These are phyloP conservation scores for Trissolcus basalis DNA, from an alignment of 1,140 invertebrate genomes.

Conservation along the genomic window DNA sequence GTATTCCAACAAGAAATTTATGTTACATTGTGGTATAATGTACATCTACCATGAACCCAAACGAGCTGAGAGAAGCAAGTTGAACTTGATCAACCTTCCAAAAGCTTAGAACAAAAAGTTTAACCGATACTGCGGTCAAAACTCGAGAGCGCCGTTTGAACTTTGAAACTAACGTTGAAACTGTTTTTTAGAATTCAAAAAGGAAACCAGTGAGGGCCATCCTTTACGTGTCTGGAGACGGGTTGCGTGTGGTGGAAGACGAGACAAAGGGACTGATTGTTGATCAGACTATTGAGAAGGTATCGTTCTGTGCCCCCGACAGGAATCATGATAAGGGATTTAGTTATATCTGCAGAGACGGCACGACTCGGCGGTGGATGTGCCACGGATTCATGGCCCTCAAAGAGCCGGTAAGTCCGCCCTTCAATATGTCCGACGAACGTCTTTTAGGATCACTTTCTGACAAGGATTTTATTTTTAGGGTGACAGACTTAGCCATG, in stretches of 20 bases:
- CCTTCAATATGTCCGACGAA: too few relatives aligned
- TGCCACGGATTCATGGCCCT: constrained; percentile 98
- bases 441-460: too few relatives aligned
- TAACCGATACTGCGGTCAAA: too few relatives aligned
- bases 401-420: constrained; percentile 95
- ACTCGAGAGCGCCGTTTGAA: too few relatives aligned
- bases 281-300: constrained; percentile 99
- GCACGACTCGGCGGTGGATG: constrained; percentile 95
- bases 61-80: too few relatives aligned
- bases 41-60: too few relatives aligned
- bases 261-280: constrained; percentile 99
- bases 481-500: constrained; percentile 98
- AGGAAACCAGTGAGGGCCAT: constrained; percentile 91
- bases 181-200: constrained; percentile 84
- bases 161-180: too few relatives aligned
- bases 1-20: too few relatives aligned
- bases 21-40: too few relatives aligned
- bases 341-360: constrained; percentile 93
- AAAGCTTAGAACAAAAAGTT: too few relatives aligned
- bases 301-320: constrained; percentile 99
- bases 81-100: neutral
- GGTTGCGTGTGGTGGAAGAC: constrained; percentile 97
- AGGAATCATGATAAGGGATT: constrained; percentile 98
- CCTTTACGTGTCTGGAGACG: constrained; percentile 97
- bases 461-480: constrained; percentile 65